Percentiles rank a stretch among this genome's conserved stretches.
These are phyloP conservation scores for Paraplagusia blochii DNA, from an alignment of 2,113 vertebrate species.

Conservation along the genomic window DNA sequence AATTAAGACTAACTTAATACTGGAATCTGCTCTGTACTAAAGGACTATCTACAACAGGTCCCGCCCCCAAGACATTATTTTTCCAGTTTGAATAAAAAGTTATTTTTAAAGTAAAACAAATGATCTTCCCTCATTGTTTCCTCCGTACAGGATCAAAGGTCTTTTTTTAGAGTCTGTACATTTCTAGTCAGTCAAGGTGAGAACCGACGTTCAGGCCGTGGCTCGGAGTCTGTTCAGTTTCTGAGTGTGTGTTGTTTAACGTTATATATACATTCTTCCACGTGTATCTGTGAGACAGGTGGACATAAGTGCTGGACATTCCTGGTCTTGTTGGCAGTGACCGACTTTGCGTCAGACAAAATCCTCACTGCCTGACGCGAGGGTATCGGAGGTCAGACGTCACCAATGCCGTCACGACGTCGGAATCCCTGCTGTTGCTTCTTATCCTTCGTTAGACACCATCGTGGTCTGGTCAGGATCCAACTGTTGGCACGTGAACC, in stretches of 20 bases:
- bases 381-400: slow-evolving; percentile 26
- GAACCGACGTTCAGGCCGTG: slow-evolving; percentile 52
- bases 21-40: slow-evolving; percentile 90
- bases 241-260: background rate
- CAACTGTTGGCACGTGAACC: too few species aligned
- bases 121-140: slow-evolving; percentile 72
- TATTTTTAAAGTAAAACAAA: slow-evolving; percentile 70
- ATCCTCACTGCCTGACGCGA: slow-evolving; percentile 29
- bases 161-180: slow-evolving; percentile 80
- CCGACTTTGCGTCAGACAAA: slow-evolving; percentile 56
- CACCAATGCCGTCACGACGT: too few species aligned
- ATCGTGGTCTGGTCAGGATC: too few species aligned
- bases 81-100: slow-evolving; percentile 57
- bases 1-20: slow-evolving; percentile 97
- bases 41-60: slow-evolving; percentile 85
- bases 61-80: slow-evolving; percentile 72
- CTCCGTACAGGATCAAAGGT: slow-evolving; percentile 66
- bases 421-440: too few species aligned
- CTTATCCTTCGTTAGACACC: too few species aligned
- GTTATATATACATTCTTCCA: slow-evolving; percentile 99
- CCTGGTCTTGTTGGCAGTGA: slow-evolving; percentile 91
- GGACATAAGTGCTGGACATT: slow-evolving; percentile 98
- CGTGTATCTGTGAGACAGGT: slow-evolving; percentile 99
- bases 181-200: slow-evolving; percentile 75
- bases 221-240: slow-evolving; percentile 73